Evolutionary conservation across 2,113 vertebrate genomes (phyloP).

Genomic region (Engystomops pustulosus): DNA sequence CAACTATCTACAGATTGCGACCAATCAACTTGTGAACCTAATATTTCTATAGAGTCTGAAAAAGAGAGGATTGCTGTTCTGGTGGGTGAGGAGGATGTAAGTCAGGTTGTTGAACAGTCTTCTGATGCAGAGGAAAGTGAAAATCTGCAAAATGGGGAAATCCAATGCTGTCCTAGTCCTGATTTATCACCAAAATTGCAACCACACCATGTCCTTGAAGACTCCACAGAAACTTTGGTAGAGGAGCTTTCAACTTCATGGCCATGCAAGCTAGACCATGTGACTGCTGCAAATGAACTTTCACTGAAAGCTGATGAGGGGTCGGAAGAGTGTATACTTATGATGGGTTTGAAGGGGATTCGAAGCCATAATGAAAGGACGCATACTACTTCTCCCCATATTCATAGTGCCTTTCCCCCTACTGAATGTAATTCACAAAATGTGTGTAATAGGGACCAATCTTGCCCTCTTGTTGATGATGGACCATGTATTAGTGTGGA

Average conservation of each 20-base stretch:
- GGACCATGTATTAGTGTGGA: slow-evolving; percentile 78
- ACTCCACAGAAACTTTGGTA: slow-evolving; percentile 85
- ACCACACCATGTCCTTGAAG: slow-evolving; percentile 70
- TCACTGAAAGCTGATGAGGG: slow-evolving; percentile 50
- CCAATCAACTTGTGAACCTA: background rate
- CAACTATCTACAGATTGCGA: background rate
- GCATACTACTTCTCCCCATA: slow-evolving; percentile 68
- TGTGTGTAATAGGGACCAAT: slow-evolving; percentile 80
- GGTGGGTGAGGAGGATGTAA: background rate
- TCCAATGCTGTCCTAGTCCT: slow-evolving; percentile 55
- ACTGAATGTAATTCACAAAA: slow-evolving; percentile 77
- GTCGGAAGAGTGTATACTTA: slow-evolving; percentile 68
- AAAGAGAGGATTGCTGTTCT: background rate
- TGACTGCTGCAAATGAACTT: slow-evolving; percentile 61
- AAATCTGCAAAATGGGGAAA: background rate
- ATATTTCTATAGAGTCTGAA: background rate
- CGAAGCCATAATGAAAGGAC: slow-evolving; percentile 67
- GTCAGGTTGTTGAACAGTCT: background rate
- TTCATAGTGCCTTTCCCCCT: slow-evolving; percentile 87
- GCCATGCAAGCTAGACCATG: slow-evolving; percentile 61
- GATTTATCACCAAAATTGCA: slow-evolving; percentile 59
- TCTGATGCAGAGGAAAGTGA: slow-evolving; percentile 16
- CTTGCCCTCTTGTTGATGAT: slow-evolving; percentile 63
- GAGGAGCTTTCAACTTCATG: slow-evolving; percentile 75
- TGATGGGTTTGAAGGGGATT: slow-evolving; percentile 78